These are phyloP conservation scores for Labia minor DNA, from an alignment of 2,888 invertebrate species.

Conservation along the genomic window DNA sequence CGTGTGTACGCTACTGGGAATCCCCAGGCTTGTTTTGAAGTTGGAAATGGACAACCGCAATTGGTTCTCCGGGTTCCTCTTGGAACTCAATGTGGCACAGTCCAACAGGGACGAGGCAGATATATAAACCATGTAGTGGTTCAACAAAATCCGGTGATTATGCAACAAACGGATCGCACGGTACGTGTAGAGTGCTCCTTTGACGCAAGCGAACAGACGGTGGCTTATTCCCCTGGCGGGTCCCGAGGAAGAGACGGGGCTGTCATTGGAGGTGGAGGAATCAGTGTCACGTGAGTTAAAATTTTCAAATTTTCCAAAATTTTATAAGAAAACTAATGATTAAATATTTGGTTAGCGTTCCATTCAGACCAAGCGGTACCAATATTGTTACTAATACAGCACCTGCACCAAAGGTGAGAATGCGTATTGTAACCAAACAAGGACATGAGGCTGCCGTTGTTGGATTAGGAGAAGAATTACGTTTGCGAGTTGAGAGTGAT, in stretches of 20 bases:
- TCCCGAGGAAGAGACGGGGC: conserved; percentile 29
- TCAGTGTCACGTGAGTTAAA: conserved; percentile 34
- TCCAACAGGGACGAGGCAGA: conserved; percentile 36
- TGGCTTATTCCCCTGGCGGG: conserved; percentile 34
- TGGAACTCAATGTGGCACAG: conserved; percentile 37
- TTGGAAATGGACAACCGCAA: conserved; percentile 34
- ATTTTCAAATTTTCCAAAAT: not conserved
- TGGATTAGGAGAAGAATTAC: conserved; percentile 37
- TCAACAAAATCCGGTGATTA: conserved; percentile 39
- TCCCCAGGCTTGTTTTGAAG: conserved; percentile 36
- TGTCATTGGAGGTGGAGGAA: conserved; percentile 29
- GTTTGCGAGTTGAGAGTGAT: conserved; percentile 37
- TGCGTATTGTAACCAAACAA: conserved; percentile 36
- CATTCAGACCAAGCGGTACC: conserved; percentile 34
- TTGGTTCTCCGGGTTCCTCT: conserved; percentile 36
- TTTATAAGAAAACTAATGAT: not conserved
- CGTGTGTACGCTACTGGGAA: conserved; percentile 39
- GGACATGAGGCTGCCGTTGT: conserved; percentile 38
- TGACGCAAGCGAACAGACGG: conserved; percentile 38
- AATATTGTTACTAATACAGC: conserved; percentile 39
- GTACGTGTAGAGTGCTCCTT: conserved; percentile 39
- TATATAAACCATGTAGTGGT: conserved; percentile 39
- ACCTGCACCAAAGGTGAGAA: conserved; percentile 37
- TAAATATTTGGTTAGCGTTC: conserved; percentile 30
- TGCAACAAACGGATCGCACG: conserved; percentile 39